phyloP scores from a whole-genome alignment of 2,113 vertebrate species.

The Drymodes brunneopygia region DNA sequence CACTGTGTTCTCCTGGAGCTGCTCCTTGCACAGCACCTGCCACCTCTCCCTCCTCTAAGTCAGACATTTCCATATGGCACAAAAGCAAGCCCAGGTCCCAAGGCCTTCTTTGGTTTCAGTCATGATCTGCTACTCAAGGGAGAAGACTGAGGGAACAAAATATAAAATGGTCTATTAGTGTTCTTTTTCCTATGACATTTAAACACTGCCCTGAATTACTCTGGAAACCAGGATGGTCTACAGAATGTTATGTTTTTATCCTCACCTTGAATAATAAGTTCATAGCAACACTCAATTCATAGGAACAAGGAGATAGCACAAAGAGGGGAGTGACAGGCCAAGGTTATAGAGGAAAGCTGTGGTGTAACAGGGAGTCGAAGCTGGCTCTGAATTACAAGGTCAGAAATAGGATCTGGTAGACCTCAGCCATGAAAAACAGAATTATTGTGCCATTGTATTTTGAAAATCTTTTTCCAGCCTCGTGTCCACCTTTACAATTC shows the following conservation, averaged over 20 bases:
- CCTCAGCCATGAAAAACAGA: background rate
- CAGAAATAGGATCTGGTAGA: background rate
- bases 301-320: background rate
- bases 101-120: background rate
- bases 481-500: background rate
- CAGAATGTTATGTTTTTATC: background rate
- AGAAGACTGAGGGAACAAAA: background rate
- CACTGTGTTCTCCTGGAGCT: background rate
- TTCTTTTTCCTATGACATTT: background rate
- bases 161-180: background rate
- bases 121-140: background rate
- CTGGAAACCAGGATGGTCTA: background rate
- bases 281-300: background rate
- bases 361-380: background rate
- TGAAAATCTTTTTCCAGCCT: background rate
- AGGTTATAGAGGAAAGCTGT: background rate
- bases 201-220: background rate
- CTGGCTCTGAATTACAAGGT: background rate
- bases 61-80: background rate
- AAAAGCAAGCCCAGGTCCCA: background rate
- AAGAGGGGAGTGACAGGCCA: background rate
- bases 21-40: background rate
- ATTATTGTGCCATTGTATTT: background rate
- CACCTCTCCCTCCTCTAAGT: background rate
- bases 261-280: background rate